Evolutionary conservation across 2,797 vertebrate genomes (phyloP), one percentile per base, ranked within the genome.

Genomic region (Chelon labrosus): DNA sequence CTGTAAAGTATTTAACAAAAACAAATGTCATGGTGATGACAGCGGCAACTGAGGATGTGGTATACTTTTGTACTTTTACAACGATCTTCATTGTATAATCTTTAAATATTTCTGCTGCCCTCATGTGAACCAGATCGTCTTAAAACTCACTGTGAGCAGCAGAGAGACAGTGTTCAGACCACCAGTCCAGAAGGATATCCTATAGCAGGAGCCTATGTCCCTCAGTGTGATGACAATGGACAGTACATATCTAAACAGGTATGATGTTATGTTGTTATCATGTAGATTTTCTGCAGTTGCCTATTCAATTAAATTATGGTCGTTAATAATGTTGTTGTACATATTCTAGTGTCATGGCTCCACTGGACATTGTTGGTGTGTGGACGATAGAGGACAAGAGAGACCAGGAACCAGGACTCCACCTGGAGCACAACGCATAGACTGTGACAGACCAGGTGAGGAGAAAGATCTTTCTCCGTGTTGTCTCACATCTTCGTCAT

Each of bases 301-400:
- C 4, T 31, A 27, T 27, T 27, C 5, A 27, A 27, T 27, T 27
- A 27, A 27, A 27, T 27, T 27, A 27, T n/a, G n/a, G n/a, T n/a
- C n/a, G n/a, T n/a, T n/a, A n/a, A n/a, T n/a, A n/a, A n/a, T n/a
- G n/a, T n/a, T n/a, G n/a, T n/a, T n/a, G n/a, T n/a, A n/a, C n/a
- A n/a, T n/a, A n/a, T n/a, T n/a, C 52, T 92, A 97, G 89, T 97
- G 97, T 59, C 95, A 95, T 0, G 4, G 93, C 17, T 93, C 95
- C 73, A 92, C 93, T 0, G 96, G 96, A 60, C 73, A 96, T 70
- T 97, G 96, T 83, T 97, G 96, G 96, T 97, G 97, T 0, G 96
- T 98, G 87, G 93, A 96, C 6, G 73, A 2, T 0, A 75, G 74
- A 0, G 96, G 97, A 6, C 92, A 93, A 55, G 96, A 97, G 87